phyloP scores from a whole-genome alignment of 2,113 vertebrate species.

The Enhydra lutris region DNA sequence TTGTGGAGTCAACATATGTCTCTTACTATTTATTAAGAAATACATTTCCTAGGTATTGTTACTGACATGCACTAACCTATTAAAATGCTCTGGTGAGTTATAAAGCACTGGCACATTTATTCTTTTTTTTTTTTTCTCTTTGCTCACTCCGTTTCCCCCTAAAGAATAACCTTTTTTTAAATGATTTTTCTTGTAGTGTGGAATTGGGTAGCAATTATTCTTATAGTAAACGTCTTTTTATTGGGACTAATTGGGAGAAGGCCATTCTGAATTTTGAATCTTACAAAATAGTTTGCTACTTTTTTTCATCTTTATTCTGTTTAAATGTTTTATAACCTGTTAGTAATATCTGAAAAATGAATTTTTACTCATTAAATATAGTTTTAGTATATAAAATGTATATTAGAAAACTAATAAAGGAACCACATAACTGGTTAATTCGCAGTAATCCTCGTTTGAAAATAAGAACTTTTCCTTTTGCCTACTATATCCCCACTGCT shows the following conservation, averaged over 20 bases:
- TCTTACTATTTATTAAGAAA: not conserved
- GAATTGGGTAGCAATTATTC: not conserved
- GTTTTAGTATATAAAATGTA: not conserved
- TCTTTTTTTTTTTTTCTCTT: not conserved
- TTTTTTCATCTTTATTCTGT: constrained; percentile 27
- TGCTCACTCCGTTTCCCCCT: not conserved
- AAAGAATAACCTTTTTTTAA: not conserved
- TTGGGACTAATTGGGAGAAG: not conserved
- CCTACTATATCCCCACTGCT: not conserved
- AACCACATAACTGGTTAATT: not conserved
- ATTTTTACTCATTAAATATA: constrained; percentile 3
- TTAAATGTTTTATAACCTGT: constrained; percentile 31
- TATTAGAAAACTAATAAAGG: not conserved
- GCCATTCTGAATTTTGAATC: constrained; percentile 10
- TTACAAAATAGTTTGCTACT: not conserved
- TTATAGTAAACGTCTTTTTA: not conserved
- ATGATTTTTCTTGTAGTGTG: not conserved
- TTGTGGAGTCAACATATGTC: not conserved
- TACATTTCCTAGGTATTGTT: not conserved
- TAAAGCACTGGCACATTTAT: not conserved
- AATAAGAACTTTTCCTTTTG: not conserved
- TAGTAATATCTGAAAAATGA: not conserved
- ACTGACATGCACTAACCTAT: not conserved
- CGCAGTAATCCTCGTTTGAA: not conserved
- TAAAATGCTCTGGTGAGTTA: not conserved